Conservation (phyloP, 2,888 invertebrate species). For the Gnatocerus cornutus region DNA sequence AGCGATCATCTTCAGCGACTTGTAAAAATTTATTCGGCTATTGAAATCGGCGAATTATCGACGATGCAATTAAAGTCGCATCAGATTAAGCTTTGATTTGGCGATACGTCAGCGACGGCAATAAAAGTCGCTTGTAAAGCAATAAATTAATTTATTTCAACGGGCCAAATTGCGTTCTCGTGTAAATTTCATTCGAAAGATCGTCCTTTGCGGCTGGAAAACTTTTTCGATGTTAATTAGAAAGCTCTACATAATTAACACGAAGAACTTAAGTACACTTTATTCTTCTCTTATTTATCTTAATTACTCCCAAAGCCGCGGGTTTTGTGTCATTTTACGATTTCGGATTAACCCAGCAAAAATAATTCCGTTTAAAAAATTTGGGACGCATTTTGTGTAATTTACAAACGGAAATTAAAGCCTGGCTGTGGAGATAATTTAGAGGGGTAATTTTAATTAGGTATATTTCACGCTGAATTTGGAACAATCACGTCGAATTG, state of each 20-base stretch:
- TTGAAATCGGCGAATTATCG: slow-evolving; percentile 18
- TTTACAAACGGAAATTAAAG: slow-evolving; percentile 49
- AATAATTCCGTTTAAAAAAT: slow-evolving; percentile 31
- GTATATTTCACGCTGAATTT: slow-evolving; percentile 31
- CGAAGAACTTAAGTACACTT: slow-evolving; percentile 47
- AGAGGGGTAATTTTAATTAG: slow-evolving; percentile 34
- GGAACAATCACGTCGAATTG: slow-evolving; percentile 22
- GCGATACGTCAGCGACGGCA: slow-evolving; percentile 36
- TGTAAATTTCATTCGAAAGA: slow-evolving; percentile 41
- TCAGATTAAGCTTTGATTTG: slow-evolving; percentile 27
- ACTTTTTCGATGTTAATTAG: slow-evolving; percentile 49
- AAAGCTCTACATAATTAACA: slow-evolving; percentile 46
- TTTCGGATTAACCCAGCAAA: slow-evolving; percentile 43
- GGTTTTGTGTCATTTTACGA: slow-evolving; percentile 37
- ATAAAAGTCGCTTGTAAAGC: slow-evolving; percentile 39
- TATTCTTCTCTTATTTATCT: slow-evolving; percentile 48
- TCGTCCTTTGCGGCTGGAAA: slow-evolving; percentile 24
- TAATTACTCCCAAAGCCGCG: slow-evolving; percentile 43
- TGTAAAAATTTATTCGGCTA: slow-evolving; percentile 23
- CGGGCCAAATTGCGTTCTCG: slow-evolving; percentile 16
- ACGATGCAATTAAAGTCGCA: slow-evolving; percentile 38
- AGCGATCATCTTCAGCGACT: slow-evolving; percentile 24
- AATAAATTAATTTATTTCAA: slow-evolving; percentile 47
- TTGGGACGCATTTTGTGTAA: slow-evolving; percentile 13
- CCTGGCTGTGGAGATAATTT: slow-evolving; percentile 36